These are phyloP conservation scores for Drosophila virilis DNA, from an alignment of 1,140 invertebrate genomes.

Conservation along the genomic window DNA sequence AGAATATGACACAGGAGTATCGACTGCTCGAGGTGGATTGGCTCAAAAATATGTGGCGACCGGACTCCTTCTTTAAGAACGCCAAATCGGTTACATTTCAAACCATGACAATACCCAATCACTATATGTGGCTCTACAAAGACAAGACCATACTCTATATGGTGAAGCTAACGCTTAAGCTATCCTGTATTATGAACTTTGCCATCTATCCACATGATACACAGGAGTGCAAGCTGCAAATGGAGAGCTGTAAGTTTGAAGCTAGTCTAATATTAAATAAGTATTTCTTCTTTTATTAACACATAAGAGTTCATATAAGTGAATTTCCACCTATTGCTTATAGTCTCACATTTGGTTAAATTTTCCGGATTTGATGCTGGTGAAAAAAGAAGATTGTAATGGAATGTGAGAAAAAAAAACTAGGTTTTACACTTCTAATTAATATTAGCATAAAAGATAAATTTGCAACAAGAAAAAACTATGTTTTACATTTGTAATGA, in stretches of 20 bases:
- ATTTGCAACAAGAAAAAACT: too few species aligned
- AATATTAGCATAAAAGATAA: too few species aligned
- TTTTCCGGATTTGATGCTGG: too few species aligned
- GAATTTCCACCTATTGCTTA: too few species aligned
- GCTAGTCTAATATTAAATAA: not conserved
- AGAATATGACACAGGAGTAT: slow-evolving; percentile 96
- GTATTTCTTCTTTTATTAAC: too few species aligned
- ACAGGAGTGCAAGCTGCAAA: slow-evolving; percentile 95
- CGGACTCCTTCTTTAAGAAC: slow-evolving; percentile 95
- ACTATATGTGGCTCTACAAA: slow-evolving; percentile 95
- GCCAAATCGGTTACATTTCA: slow-evolving; percentile 96
- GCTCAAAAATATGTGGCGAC: slow-evolving; percentile 95
- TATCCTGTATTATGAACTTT: slow-evolving; percentile 96
- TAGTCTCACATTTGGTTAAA: too few species aligned
- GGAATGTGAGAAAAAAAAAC: too few species aligned
- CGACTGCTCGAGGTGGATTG: slow-evolving; percentile 93
- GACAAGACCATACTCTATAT: slow-evolving; percentile 95
- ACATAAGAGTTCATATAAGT: too few species aligned
- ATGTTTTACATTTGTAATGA: too few species aligned
- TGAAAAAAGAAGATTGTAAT: too few species aligned
- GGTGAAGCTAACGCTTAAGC: slow-evolving; percentile 92
- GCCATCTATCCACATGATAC: slow-evolving; percentile 96
- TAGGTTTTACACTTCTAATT: too few species aligned
- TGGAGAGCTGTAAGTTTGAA: slow-evolving; percentile 93
- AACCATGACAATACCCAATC: slow-evolving; percentile 96